Conservation (phyloP, 1,140 invertebrate species). For the Drosophila subobscura region DNA sequence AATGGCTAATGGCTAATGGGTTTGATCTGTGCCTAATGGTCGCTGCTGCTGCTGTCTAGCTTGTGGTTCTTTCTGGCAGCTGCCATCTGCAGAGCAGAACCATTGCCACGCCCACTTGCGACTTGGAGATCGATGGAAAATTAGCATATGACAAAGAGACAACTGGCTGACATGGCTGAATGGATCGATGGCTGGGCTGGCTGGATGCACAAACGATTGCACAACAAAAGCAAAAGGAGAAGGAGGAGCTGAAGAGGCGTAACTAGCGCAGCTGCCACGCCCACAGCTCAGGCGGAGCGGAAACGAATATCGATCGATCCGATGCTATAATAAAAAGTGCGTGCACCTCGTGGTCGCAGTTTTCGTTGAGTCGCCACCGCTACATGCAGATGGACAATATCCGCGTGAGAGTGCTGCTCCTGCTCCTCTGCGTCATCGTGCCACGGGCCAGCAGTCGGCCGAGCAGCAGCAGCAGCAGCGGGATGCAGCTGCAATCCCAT, state of each 20-base stretch:
- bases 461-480: not conserved
- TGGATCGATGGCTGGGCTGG: conserved; percentile 22
- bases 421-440: conserved; percentile 19
- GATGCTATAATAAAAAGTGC: conserved; percentile 47
- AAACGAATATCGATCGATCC: conserved; percentile 28
- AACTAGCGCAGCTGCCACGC: conserved; percentile 7
- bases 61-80: conserved; percentile 14
- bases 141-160: conserved; percentile 10
- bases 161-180: conserved; percentile 4
- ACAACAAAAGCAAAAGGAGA: conserved; percentile 8
- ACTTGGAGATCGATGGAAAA: too few relatives aligned
- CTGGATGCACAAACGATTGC: conserved; percentile 12
- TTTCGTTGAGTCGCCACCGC: conserved; percentile 25
- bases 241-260: conserved; percentile 5
- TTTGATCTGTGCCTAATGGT: conserved; percentile 4
- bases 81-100: too few relatives aligned
- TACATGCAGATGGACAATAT: conserved; percentile 23
- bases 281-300: conserved; percentile 47
- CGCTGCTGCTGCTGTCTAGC: not conserved
- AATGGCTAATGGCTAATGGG: conserved; percentile 10
- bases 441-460: conserved; percentile 5
- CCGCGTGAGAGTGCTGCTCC: conserved; percentile 17
- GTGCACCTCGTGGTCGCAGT: conserved; percentile 40
- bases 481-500: conserved; percentile 58
- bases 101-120: too few relatives aligned